Evolutionary conservation across 2,113 vertebrate species (phyloP).

Genomic region (Scomber japonicus): DNA sequence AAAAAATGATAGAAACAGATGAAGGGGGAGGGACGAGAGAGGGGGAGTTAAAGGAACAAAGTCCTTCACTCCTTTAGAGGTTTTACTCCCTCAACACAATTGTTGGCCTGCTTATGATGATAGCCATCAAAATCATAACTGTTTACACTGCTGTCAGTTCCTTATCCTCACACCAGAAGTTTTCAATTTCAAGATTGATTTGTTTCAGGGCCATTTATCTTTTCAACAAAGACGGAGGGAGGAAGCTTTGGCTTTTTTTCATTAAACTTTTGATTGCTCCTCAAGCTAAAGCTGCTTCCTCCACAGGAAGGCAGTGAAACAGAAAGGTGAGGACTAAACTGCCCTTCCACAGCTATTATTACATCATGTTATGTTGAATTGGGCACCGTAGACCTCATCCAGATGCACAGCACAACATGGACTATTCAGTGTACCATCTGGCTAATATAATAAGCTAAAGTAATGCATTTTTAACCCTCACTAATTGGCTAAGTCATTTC

Average conservation of each 20-base stretch:
- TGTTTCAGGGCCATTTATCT: constrained; percentile 78
- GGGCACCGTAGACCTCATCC: constrained; percentile 83
- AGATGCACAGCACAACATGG: constrained; percentile 85
- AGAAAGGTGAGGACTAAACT: constrained; percentile 65
- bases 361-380: constrained; percentile 78
- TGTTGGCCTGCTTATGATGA: constrained; percentile 63
- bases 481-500: constrained; percentile 96
- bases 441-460: constrained; percentile 91
- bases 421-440: constrained; percentile 89
- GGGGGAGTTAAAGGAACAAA: constrained; percentile 62
- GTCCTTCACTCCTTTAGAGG: constrained; percentile 63
- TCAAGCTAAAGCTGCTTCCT: constrained; percentile 71
- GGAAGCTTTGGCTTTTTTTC: constrained; percentile 63
- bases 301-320: constrained; percentile 45
- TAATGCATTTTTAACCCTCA: constrained; percentile 97
- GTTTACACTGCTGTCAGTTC: constrained; percentile 74
- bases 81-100: constrained; percentile 54
- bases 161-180: constrained; percentile 73
- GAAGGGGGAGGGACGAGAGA: constrained; percentile 58
- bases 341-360: constrained; percentile 67
- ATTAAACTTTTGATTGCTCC: constrained; percentile 78
- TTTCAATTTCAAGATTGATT: constrained; percentile 84
- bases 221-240: constrained; percentile 49
- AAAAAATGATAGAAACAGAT: constrained; percentile 81
- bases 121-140: constrained; percentile 84